Base-by-base conservation (phyloP, 2,797 vertebrate genomes). In the Channallabes apus region DNA sequence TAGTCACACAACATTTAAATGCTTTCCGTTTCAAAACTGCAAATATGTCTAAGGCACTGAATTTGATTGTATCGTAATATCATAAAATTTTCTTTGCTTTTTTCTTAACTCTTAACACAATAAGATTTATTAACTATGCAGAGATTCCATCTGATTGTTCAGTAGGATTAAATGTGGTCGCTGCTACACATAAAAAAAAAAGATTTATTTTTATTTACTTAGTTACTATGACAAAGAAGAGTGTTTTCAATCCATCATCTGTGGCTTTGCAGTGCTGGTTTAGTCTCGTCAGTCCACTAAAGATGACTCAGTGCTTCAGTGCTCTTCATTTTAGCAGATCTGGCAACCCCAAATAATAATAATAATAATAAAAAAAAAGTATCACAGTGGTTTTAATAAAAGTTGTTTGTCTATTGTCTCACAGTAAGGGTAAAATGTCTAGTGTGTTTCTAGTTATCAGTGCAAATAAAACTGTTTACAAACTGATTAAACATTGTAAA, bases 261-360 rank as follows among this genome's bases (percentile, higher is more conserved):
- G 41, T 27, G 38, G 38, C 14, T 27, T 73, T 27, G 71, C 41
- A 67, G 68, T 85, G 76, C 41, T 46, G 69, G 64, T 69, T 88
- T 65, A 73, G 41, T 65, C 84, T 84, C 6, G 15, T 82, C 27
- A 18, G n/a, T 24, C 11, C 1, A 0, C 24, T 51, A 17, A 27
- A 51, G 71, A 27, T 27, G 51, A 51, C 71, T 0, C 22, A 72
- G 24, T 22, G 11, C 38, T 32, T 35, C n/a, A n/a, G n/a, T 7
- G 32, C 3, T 35, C 32, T 68, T 68, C 32, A 20, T 29, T 35
- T 7, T 22, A 72, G 27, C 71, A 54, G 41, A 73, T 24, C 41
- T 51, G 71, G 12, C 12, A 51, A 51, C 22, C 71, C 41, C 5
- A 15, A 51, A 27, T 20, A 41, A 20, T 20, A 41, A 71, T 35